Evolutionary conservation across 2,113 vertebrate species (phyloP).

Genomic region (Oxygymnocypris stewartii): DNA sequence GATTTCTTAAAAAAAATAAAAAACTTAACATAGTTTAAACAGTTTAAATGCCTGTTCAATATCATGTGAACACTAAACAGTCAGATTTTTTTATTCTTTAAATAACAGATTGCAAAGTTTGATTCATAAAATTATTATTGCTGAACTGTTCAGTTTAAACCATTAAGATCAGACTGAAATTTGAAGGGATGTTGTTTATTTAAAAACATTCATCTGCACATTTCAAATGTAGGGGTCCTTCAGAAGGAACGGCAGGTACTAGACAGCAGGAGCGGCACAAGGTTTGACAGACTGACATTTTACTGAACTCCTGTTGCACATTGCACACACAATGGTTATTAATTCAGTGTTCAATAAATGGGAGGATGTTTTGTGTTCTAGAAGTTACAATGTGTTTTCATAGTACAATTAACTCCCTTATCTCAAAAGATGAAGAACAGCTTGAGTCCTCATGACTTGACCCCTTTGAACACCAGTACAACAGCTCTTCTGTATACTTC

Average conservation of each 20-base stretch:
- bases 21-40: too few relatives aligned
- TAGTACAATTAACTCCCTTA: conserved; percentile 15
- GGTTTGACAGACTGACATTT: conserved; percentile 1
- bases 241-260: neutral
- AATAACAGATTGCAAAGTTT: neutral
- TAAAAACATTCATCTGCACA: too few relatives aligned
- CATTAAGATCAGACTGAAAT: neutral
- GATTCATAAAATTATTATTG: neutral
- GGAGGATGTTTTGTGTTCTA: neutral
- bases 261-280: neutral
- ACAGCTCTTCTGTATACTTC: conserved; percentile 28
- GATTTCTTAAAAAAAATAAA: too few relatives aligned
- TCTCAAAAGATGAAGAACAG: neutral
- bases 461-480: conserved; percentile 9
- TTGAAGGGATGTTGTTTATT: neutral
- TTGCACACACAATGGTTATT: conserved; percentile 1
- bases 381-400: conserved; percentile 7
- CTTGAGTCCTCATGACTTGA: neutral
- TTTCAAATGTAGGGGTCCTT: too few relatives aligned
- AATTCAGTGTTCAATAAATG: neutral
- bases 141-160: neutral
- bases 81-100: too few relatives aligned
- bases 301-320: neutral
- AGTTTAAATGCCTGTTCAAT: too few relatives aligned
- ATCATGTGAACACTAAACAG: too few relatives aligned